Evolutionary conservation across 2,888 invertebrate genomes (phyloP), one percentile per base, ranked within the genome.

Genomic region (Calliscelio sp.): DNA sequence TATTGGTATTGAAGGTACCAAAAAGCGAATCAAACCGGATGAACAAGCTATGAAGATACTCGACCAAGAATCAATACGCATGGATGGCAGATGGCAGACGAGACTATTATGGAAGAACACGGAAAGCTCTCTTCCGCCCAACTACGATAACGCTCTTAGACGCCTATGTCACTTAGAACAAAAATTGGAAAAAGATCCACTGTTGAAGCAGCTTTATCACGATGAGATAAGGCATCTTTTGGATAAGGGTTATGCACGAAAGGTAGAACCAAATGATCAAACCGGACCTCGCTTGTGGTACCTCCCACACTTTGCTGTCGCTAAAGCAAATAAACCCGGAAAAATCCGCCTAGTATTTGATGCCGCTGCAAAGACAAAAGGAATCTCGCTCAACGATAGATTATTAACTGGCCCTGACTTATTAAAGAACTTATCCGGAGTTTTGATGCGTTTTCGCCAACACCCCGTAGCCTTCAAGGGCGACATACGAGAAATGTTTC

Each of bases 361-460:
- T 51, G 90, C 90, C 1, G 90, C 90, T 0, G 88, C 89, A 11
- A 82, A 84, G 18, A 75, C 85, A 0, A 24, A 84, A 10, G 88
- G 88, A 10, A 74, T 74, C 0, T 86, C 86, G 0, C 70, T 91
- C 0, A 87, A 90, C 53, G 87, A 87, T 16, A 28, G 86, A 8
- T 66, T 93, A 3, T 28, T 92, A 3, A 88, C 85, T 16, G 92
- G 91, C 0, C 91, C 92, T 0, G 91, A 91, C 28, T 53, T 90
- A 7, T 78, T 91, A 5, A 84, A 86, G 10, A 88, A 91, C 6
- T 75, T 93, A 51, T 79, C 89, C 0, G 90, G 90, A 1, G 89
- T 92, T 0, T 65, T 93, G 53, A 87, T 90, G 75, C 89, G 91
- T 1, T 93, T 93, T 74, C 78, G 92, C 16, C 88, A 91, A 84